phyloP scores from a whole-genome alignment of 1,140 invertebrate genomes.

The Drosophila prosaltans region DNA sequence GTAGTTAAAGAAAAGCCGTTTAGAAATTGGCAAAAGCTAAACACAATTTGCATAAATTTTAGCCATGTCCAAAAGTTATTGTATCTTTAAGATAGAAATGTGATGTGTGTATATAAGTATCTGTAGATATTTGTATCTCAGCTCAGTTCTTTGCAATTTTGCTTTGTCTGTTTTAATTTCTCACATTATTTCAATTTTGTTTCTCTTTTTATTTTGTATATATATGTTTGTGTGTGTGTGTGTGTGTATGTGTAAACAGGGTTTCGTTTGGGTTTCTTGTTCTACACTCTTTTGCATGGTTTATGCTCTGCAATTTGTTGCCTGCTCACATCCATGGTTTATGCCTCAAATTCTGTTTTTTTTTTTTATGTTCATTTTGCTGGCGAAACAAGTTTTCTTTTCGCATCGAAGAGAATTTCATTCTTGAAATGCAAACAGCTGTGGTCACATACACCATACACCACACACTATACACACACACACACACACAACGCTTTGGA shows the following conservation, averaged over 20 bases:
- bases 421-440: slow-evolving; percentile 79
- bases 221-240: too few species aligned
- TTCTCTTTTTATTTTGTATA: too few species aligned
- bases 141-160: slow-evolving; percentile 8
- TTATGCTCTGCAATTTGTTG: slow-evolving; percentile 57
- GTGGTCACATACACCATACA: slow-evolving; percentile 42
- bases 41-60: slow-evolving; percentile 26
- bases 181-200: slow-evolving; percentile 2
- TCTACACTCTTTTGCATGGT: slow-evolving; percentile 40
- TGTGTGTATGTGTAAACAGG: background rate
- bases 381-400: slow-evolving; percentile 63
- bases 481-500: slow-evolving; percentile 42
- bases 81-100: background rate
- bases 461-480: slow-evolving; percentile 40
- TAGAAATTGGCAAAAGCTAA: slow-evolving; percentile 56
- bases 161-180: slow-evolving; percentile 10
- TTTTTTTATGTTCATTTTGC: slow-evolving; percentile 33
- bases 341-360: slow-evolving; percentile 34
- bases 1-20: slow-evolving; percentile 62
- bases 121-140: background rate
- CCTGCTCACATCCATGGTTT: slow-evolving; percentile 45
- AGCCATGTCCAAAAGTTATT: background rate
- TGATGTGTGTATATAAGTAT: too few species aligned
- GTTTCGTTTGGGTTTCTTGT: slow-evolving; percentile 1
- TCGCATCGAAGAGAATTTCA: slow-evolving; percentile 69